Percentiles rank a stretch among this genome's conserved stretches.
Evolutionary conservation across 64 coral and sea anemone genomes (phyloP).

Genomic region (Pocillopora verrucosa): DNA sequence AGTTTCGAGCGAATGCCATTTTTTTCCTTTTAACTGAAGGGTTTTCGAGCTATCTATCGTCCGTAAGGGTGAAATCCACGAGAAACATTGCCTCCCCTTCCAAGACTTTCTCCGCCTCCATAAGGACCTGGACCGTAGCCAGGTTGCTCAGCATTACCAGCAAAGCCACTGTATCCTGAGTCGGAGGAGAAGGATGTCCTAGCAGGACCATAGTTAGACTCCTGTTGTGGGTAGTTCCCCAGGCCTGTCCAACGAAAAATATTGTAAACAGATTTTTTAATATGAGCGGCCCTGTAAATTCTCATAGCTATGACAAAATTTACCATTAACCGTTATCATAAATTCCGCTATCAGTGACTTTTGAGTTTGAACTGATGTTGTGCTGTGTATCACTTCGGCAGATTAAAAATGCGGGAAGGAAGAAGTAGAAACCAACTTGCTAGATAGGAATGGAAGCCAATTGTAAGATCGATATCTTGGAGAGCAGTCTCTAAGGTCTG

Average conservation of each 20-base stretch:
- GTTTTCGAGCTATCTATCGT: constrained; percentile 22
- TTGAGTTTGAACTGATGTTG: too few relatives aligned
- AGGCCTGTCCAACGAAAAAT: constrained; percentile 21
- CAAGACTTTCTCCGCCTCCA: constrained; percentile 43
- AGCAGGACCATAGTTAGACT: constrained; percentile 63
- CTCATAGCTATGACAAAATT: too few relatives aligned
- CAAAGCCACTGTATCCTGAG: constrained; percentile 12
- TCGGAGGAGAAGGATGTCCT: constrained; percentile 52
- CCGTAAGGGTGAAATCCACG: constrained; percentile 65
- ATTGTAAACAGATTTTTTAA: background rate
- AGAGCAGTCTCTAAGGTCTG: too few relatives aligned
- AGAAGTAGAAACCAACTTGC: too few relatives aligned
- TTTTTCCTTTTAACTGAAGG: too few relatives aligned
- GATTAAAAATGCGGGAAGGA: too few relatives aligned
- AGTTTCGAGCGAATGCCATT: too few relatives aligned
- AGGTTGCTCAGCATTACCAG: constrained; percentile 5
- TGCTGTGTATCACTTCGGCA: too few relatives aligned
- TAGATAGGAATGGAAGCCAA: too few relatives aligned
- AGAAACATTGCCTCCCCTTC: constrained; percentile 39
- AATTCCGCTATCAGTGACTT: too few relatives aligned
- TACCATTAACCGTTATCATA: too few relatives aligned
- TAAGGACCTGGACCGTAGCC: constrained; percentile 4
- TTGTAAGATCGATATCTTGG: too few relatives aligned
- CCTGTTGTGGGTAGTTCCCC: constrained; percentile 59
- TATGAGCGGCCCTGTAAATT: background rate